A percentile compares a stretch with the other conserved stretches of the same genome.
Conservation (phyloP, 2,888 invertebrate species). For the Phalera bucephala region DNA sequence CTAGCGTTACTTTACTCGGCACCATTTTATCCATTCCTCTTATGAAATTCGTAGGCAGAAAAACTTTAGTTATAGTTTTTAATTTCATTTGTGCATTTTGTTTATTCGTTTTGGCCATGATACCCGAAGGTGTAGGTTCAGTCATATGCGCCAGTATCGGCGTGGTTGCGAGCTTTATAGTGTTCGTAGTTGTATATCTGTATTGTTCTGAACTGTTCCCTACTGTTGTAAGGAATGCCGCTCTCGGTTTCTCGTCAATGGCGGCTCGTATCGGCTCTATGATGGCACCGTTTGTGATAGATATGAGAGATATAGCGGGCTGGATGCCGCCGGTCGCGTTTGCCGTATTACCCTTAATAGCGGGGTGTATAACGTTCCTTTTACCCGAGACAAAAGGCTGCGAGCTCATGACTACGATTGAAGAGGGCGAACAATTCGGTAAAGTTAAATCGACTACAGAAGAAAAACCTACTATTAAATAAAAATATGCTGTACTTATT, state of each 20-base stretch:
- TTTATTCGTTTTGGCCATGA: constrained; percentile 83
- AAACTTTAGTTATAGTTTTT: constrained; percentile 84
- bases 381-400: constrained; percentile 92
- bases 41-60: constrained; percentile 86
- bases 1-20: constrained; percentile 83
- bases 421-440: constrained; percentile 87
- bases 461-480: constrained; percentile 7
- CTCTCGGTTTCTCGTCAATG: constrained; percentile 95
- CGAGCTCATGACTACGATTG: constrained; percentile 89
- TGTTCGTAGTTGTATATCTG: constrained; percentile 93
- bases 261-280: constrained; percentile 94
- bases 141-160: constrained; percentile 87
- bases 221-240: constrained; percentile 93
- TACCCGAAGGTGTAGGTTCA: constrained; percentile 66
- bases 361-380: constrained; percentile 77
- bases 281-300: constrained; percentile 91
- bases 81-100: constrained; percentile 84
- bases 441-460: constrained; percentile 33
- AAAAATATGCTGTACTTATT: constrained; percentile 1
- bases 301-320: constrained; percentile 66
- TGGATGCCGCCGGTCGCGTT: constrained; percentile 89
- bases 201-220: constrained; percentile 95
- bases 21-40: constrained; percentile 85
- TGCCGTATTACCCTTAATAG: constrained; percentile 86
- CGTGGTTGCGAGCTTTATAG: constrained; percentile 91